Percentiles rank a stretch among this genome's conserved stretches.
Evolutionary conservation across 2,797 vertebrate genomes (phyloP).

Genomic region (Cuniculus paca): DNA sequence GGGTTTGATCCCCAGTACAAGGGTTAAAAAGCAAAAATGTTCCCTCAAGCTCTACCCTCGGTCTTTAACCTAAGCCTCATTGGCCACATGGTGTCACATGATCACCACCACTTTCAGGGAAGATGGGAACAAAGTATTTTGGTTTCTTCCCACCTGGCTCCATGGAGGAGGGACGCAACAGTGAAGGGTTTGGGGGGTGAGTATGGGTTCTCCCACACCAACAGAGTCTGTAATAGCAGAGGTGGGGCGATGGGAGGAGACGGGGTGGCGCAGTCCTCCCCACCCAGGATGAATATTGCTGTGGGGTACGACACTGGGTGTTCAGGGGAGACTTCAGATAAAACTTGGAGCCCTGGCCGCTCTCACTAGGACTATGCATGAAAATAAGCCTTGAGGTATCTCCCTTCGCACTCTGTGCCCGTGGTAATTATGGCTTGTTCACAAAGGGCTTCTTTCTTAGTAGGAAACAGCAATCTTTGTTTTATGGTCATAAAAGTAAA

Average conservation of each 20-base stretch:
- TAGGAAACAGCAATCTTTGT: not conserved
- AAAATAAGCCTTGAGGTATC: not conserved
- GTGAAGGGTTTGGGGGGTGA: not conserved
- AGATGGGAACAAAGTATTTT: not conserved
- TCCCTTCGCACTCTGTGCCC: not conserved
- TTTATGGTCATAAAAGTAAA: not conserved
- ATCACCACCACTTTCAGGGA: not conserved
- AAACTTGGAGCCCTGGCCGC: not conserved
- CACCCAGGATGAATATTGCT: not conserved
- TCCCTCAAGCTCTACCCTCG: not conserved
- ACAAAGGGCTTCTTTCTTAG: not conserved
- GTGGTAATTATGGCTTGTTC: not conserved
- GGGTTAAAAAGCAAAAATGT: not conserved
- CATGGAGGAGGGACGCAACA: not conserved
- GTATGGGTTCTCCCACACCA: not conserved
- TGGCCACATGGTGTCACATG: not conserved
- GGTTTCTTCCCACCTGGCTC: not conserved
- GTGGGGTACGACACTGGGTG: not conserved
- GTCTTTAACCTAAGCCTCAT: not conserved
- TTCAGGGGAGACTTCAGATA: not conserved
- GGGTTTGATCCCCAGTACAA: not conserved
- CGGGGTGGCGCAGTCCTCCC: not conserved
- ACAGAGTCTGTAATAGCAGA: not conserved
- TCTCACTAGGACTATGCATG: not conserved
- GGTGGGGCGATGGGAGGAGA: not conserved